A percentile compares a stretch with the other conserved stretches of the same genome.
Evolutionary conservation across 2,113 vertebrate genomes (phyloP).

Genomic region (Aythya baeri): DNA sequence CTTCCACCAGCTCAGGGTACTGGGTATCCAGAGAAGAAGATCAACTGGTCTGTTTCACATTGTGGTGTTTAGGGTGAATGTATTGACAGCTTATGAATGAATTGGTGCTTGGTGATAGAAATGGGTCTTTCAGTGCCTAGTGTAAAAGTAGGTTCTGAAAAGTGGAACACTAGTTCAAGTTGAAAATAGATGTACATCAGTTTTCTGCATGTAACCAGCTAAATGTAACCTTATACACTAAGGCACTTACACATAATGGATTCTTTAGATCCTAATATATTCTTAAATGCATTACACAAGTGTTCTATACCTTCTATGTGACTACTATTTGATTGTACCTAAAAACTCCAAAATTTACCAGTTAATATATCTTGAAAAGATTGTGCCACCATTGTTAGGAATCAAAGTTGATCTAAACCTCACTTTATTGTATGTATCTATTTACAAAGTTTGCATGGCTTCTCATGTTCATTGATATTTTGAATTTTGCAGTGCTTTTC

Average conservation of each 20-base stretch:
- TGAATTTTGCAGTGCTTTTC: background rate
- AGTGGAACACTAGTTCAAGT: background rate
- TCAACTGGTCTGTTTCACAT: background rate
- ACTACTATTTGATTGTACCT: background rate
- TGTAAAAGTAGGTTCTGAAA: background rate
- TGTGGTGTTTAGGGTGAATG: background rate
- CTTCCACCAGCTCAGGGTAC: too few relatives aligned
- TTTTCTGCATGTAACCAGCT: background rate
- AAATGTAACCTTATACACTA: background rate
- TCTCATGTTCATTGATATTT: background rate
- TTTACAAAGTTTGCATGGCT: background rate
- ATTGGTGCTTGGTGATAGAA: background rate
- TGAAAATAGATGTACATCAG: conserved; percentile 3
- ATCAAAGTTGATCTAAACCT: background rate
- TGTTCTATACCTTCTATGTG: background rate
- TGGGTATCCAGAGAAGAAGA: too few relatives aligned
- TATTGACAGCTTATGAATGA: background rate
- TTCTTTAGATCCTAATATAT: background rate
- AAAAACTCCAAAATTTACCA: background rate
- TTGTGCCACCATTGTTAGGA: background rate
- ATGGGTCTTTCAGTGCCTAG: background rate
- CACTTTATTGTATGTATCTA: background rate
- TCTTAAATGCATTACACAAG: background rate
- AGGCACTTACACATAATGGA: background rate
- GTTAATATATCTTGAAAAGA: background rate